Base-by-base conservation (phyloP, 1,140 invertebrate genomes). In the Globodera rostochiensis region DNA sequence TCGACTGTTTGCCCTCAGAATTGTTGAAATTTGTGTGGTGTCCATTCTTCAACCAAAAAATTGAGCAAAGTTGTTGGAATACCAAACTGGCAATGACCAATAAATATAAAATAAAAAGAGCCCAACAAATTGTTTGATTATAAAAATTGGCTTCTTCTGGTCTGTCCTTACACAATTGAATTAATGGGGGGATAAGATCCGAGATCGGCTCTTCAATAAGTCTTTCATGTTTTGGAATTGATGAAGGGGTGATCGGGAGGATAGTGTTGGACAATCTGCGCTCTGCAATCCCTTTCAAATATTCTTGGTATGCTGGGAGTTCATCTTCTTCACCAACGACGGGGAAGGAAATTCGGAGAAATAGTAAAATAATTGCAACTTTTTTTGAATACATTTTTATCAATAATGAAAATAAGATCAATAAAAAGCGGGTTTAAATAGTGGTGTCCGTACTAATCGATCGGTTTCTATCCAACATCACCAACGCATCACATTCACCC, bases 391-490 rank as follows among this genome's bases (percentile, higher is more conserved):
- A 36, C 36, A 36, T 36, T 36, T 36, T 36, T 36, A 36, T 36
- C 36, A 36, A 36, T 36, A 36, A 36, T 36, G 36, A 36, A 36
- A 36, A 36, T 36, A 36, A 36, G 36, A 36, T 36, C 3, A 36
- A 36, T 3, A 36, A 36, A 25, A 36, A 36, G 36, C 36, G 36
- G 36, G 36, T 36, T 36, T 36, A 36, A 36, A 36, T 60, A 60
- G 57, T 60, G 15, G 57, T 60, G 57, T 60, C 57, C 0, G 11
- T 60, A 19, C 57, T 60, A 15, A 60, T 60, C 19, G 57, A 50
- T 36, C 73, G 21, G 21, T 74, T 74, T 74, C 36, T 74, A 45
- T 79, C 77, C 15, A 79, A n/a, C 77, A 79, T 79, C 47, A 79
- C 46, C 13, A 79, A n/a, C 4, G 15, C 3, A 13, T 79, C 77